Evolutionary conservation across 2,113 vertebrate species (phyloP), one percentile per base, ranked within the genome.

Genomic region (Canis aureus): DNA sequence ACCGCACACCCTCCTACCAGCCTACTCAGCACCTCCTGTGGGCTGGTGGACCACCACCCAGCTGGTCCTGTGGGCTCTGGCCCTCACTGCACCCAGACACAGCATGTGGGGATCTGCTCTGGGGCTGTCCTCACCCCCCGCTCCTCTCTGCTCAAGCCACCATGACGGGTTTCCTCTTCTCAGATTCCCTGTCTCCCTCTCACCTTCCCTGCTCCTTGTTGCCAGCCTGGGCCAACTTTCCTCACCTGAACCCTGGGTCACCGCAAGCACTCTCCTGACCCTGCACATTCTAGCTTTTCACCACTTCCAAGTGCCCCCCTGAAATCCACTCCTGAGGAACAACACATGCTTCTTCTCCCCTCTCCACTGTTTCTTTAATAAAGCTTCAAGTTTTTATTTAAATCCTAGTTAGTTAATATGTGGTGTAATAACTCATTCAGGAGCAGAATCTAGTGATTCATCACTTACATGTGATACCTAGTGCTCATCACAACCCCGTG

Each of bases 101-200:
- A 85, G 91, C 62, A 67, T 23, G 22, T 69, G 88, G 57, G 94
- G n/a, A 35, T 64, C 49, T 66, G 66, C 57, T 55, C 83, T 43
- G 27, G 0, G 25, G 43, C 71, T 95, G 38, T 79, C 82, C 62
- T 86, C 32, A 35, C 53, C 67, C 67, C 29, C 59, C 71, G 62
- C 32, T 91, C 71, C 55, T 55, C 91, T 88, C 66, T 94, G 94
- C 85, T 97, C 94, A 94, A 64, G 55, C 2, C n/a, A 62, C 76
- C 82, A 51, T 73, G 85, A 91, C 83, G 5, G 0, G 32, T 16
- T 55, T 78, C 84, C 66, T 89, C 59, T 29, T 60, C 94, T 91
- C 92, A 81, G 38, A 53, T 85, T 89, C 64, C 82, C 19, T 38
- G 55, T n/a, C 79, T 81, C 85, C 60, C 55, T 73, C 60, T 3